A percentile compares a stretch with the other conserved stretches of the same genome.
These are phyloP conservation scores for Crocodylus rhombifer DNA, from an alignment of 2,797 vertebrate genomes.

Conservation along the genomic window DNA sequence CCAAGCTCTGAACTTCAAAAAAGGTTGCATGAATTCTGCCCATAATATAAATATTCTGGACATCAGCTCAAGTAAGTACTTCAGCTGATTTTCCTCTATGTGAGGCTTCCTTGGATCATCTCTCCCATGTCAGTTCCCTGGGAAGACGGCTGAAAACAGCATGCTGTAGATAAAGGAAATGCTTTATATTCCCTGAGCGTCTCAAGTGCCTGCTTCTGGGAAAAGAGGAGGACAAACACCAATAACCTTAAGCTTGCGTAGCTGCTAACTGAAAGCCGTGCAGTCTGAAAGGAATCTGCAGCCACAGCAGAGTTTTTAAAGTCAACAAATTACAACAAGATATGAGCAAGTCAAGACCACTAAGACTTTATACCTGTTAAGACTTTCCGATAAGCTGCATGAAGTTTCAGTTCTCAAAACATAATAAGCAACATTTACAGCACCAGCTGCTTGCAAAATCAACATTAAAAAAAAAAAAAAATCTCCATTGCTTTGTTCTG, in stretches of 20 bases:
- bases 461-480: too few relatives aligned
- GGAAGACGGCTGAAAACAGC: slow-evolving; percentile 38
- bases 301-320: neutral
- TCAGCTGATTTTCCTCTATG: slow-evolving; percentile 8
- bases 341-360: neutral
- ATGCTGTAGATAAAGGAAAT: slow-evolving; percentile 11
- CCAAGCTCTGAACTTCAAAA: neutral
- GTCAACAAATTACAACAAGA: neutral
- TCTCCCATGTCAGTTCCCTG: neutral
- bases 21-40: neutral
- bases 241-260: neutral
- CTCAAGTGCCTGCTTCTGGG: neutral
- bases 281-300: neutral
- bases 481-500: neutral
- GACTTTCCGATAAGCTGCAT: neutral
- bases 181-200: slow-evolving; percentile 21
- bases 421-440: neutral
- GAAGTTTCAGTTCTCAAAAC: neutral
- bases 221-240: slow-evolving; percentile 21
- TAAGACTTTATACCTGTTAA: neutral
- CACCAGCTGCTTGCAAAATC: neutral
- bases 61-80: slow-evolving; percentile 15
- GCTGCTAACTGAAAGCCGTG: neutral
- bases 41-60: neutral
- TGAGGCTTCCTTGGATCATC: neutral